Conservation (phyloP, 2,113 vertebrate genomes). For the Protobothrops mucrosquamatus region DNA sequence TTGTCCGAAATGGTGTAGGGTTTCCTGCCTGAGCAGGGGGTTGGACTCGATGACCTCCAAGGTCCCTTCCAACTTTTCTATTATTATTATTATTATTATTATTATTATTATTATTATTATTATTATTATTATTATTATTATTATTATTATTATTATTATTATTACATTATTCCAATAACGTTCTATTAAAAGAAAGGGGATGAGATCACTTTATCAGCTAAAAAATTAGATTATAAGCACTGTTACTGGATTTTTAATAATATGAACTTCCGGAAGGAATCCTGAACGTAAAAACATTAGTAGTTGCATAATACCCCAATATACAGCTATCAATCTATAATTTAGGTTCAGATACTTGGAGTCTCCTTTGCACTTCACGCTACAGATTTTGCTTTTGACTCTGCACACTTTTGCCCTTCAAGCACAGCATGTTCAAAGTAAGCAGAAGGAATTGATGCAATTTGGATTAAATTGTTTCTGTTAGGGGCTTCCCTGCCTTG, state of each 20-base stretch:
- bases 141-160: too few species aligned
- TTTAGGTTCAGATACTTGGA: neutral
- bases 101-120: too few species aligned
- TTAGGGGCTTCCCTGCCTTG: neutral
- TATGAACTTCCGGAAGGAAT: neutral
- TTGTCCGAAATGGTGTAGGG: too few species aligned
- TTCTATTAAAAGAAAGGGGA: neutral
- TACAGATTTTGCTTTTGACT: neutral
- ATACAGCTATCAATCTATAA: neutral
- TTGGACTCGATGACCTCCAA: too few species aligned
- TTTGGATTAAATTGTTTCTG: neutral
- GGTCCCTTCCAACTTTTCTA: too few species aligned
- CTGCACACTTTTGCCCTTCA: slow-evolving; percentile 13
- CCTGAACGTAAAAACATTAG: neutral
- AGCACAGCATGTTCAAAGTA: slow-evolving; percentile 17
- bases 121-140: too few species aligned
- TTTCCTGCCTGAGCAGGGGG: too few species aligned
- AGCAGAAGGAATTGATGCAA: slow-evolving; percentile 10
- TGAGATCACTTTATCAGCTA: neutral
- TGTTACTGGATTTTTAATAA: neutral
- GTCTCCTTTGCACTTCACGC: slow-evolving; percentile 4
- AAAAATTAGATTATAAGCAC: neutral
- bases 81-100: too few species aligned
- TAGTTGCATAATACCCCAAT: neutral
- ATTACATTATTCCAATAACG: neutral